phyloP scores from a whole-genome alignment of 2,113 vertebrate species.

The Neotoma lepida region DNA sequence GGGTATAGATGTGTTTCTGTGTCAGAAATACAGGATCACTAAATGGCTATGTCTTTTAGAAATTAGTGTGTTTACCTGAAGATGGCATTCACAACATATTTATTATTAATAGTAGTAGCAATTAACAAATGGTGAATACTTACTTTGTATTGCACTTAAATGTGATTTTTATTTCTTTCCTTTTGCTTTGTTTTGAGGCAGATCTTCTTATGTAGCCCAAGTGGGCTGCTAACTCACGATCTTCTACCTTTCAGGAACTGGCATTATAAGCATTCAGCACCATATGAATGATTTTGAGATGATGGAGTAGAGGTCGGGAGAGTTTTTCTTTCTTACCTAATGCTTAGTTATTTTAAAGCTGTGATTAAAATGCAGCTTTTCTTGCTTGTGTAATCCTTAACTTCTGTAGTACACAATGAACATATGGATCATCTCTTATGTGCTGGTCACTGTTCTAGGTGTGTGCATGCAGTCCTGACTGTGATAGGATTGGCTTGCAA shows the following conservation, averaged over 20 bases:
- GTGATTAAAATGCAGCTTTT: neutral
- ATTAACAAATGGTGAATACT: neutral
- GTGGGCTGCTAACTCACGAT: neutral
- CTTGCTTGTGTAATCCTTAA: neutral
- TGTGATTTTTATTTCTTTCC: neutral
- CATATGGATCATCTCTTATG: neutral
- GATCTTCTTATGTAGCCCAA: neutral
- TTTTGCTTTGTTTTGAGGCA: neutral
- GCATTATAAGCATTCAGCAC: neutral
- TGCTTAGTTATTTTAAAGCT: neutral
- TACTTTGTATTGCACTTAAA: neutral
- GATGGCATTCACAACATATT: neutral
- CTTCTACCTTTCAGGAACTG: neutral
- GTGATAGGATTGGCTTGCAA: neutral
- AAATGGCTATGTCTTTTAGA: neutral
- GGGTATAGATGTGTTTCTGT: neutral
- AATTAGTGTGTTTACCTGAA: slow-evolving; percentile 26
- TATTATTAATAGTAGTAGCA: neutral
- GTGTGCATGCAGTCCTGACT: neutral
- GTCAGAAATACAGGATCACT: neutral
- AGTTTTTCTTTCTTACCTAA: neutral
- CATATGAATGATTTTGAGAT: neutral
- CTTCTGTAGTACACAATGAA: neutral
- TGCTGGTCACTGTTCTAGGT: no score
- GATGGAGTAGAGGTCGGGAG: neutral